Evolutionary conservation across 2,888 invertebrate species (phyloP), one percentile per base, ranked within the genome.

Genomic region (Adelphocoris suturalis): DNA sequence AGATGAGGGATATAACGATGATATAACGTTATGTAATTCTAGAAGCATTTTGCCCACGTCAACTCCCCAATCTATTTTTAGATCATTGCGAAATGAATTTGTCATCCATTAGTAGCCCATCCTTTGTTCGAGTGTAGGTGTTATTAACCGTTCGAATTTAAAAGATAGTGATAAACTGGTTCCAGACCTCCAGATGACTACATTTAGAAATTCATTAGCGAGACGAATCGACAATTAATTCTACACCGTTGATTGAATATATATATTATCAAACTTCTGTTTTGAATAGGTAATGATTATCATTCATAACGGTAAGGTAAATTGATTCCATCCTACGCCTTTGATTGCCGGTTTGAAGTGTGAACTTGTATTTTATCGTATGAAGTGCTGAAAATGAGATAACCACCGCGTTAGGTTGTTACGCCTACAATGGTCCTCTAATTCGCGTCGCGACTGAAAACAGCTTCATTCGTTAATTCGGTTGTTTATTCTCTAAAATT

Each of bases 301-400:
- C 23, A 37, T 37, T 7, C 37, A 37, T 68, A 68, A 68, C 68
- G 68, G 68, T 23, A 9, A 16, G 23, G 23, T 0, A 68, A 23
- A 68, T 19, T 27, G 23, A 68, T 68, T 23, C 23, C 19, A 12
- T 68, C 68, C 68, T 12, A 68, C 68, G 23, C 23, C 5, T 68
- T 68, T 68, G 68, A 68, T 68, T 23, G 23, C 68, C 12, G 68
- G 37, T 68, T 68, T 23, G 68, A 23, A 19, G 68, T 27, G 68
- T 68, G 68, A 68, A 68, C 68, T 68, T n/a, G 68, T 68, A 0
- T 61, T 68, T 68, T 68, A 19, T 19, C 12, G 19, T 9, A 12
- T 19, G 68, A 68, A 37, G 68, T 68, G 68, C 23, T 68, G 23
- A 23, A 19, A 68, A 68, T 68, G 68, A 68, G 68, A 68, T 68